Conservation (phyloP, 2,888 invertebrate genomes). For the Epistrophella euchroma region DNA sequence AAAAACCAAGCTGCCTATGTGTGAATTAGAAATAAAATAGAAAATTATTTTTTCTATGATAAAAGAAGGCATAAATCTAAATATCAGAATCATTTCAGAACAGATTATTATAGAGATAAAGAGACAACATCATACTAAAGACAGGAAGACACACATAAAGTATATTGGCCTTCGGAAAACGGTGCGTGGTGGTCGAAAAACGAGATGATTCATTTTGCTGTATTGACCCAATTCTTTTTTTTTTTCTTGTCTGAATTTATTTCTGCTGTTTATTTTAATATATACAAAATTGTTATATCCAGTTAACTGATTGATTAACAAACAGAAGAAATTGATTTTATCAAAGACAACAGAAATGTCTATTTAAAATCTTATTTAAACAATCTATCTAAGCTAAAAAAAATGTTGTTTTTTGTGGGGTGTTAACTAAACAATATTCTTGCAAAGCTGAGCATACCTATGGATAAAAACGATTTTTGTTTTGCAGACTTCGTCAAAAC, state of each 20-base stretch:
- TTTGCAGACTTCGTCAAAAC: no score
- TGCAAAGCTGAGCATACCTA: no score
- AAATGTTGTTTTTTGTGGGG: no score
- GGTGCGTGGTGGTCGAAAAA: neutral
- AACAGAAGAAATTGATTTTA: neutral
- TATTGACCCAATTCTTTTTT: constrained; percentile 70
- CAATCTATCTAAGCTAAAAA: no score
- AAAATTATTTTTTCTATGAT: constrained; percentile 23
- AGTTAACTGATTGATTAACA: neutral
- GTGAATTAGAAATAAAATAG: constrained; percentile 28
- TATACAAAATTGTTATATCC: neutral
- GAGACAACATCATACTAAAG: neutral
- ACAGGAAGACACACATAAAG: constrained; percentile 48
- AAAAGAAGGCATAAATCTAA: constrained; percentile 26
- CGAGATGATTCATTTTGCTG: constrained; percentile 39
- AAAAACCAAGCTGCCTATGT: constrained; percentile 20
- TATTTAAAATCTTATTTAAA: no score
- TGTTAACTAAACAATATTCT: no score
- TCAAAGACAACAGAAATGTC: no score
- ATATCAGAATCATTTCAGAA: constrained; percentile 44
- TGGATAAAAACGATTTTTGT: no score
- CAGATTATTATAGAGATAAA: constrained; percentile 39
- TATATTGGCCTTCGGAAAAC: constrained; percentile 48
- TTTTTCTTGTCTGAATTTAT: constrained; percentile 1
- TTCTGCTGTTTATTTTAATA: neutral